Evolutionary conservation across 2,113 vertebrate species (phyloP), one percentile per base, ranked within the genome.

Genomic region (Aldabrachelys gigantea): DNA sequence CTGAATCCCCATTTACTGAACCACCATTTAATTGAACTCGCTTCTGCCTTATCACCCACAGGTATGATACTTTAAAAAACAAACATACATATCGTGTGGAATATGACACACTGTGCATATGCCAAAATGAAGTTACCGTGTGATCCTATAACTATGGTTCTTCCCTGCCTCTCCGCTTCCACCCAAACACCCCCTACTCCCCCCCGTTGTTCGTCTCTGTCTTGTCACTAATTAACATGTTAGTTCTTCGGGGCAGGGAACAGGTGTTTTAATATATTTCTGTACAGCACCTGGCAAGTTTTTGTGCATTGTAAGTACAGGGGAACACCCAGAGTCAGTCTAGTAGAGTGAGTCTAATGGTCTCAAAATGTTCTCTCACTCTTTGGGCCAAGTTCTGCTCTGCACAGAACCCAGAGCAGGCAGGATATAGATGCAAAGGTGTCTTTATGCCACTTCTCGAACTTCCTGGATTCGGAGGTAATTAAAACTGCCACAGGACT

Each of bases 211-310:
- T 95, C 0, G 0, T 83, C 95, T 57, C 88, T 54, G 72, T 57
- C 81, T 95, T 96, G 91, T 93, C 91, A 93, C 90, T 21, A 54
- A 95, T 94, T 95, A 92, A 91, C 84, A 87, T 90, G 17, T 62
- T 86, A 93, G 47, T 65, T 91, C 94, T 93, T 96, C 0, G 0
- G 85, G 47, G 90, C 94, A 93, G 80, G 81, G 65, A 79, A 69
- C 96, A 93, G 88, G 88, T 92, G 81, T 94, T 96, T 95, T 91
- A 95, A 35, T 92, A 87, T 87, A 52, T 95, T 96, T 94, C 89
- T 91, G 75, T 94, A 56, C 10, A 13, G 38, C 72, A 12, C 22
- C 21, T 44, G 41, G 22, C 38, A 76, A 21, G 22, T 12, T 76
- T 75, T 76, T 76, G 72, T 22, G 35, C 85, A 44, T 56, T 75